Conservation (phyloP, 2,113 vertebrate species). For the Chionis minor region DNA sequence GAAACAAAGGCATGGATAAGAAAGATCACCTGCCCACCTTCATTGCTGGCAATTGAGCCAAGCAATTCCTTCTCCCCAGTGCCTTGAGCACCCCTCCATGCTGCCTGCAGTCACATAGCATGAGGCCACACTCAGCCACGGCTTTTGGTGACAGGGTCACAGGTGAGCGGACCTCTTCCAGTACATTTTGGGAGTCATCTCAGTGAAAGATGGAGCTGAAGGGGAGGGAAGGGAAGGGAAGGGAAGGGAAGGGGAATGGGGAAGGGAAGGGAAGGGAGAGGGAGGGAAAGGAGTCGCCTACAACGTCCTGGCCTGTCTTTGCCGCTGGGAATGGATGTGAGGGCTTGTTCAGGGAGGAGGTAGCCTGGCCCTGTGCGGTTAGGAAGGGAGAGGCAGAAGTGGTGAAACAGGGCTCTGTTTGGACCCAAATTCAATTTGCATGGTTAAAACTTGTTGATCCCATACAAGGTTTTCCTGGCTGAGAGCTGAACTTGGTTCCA, state of each 20-base stretch:
- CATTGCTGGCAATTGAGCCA: background rate
- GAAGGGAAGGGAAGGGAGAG: too few relatives aligned
- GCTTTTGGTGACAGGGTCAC: background rate
- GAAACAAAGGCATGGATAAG: background rate
- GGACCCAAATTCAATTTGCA: conserved; percentile 8
- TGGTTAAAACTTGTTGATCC: conserved; percentile 48
- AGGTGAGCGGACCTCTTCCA: background rate
- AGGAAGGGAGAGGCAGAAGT: background rate
- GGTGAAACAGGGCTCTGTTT: conserved; percentile 35
- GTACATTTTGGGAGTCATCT: background rate
- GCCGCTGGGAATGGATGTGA: background rate
- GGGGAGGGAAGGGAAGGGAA: too few relatives aligned
- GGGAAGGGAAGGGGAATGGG: too few relatives aligned
- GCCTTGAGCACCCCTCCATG: background rate
- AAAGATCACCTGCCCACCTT: background rate
- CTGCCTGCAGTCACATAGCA: background rate
- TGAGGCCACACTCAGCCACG: background rate
- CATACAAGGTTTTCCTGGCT: conserved; percentile 47
- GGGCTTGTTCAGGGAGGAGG: background rate
- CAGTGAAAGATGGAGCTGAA: background rate
- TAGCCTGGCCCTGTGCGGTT: background rate
- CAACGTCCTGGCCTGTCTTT: background rate
- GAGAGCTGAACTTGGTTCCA: conserved; percentile 22
- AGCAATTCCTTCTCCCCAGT: background rate
- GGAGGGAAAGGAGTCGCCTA: background rate